A percentile compares a stretch with the other conserved stretches of the same genome.
Evolutionary conservation across 2,113 vertebrate genomes (phyloP).

Genomic region (Sigmodon hispidus): DNA sequence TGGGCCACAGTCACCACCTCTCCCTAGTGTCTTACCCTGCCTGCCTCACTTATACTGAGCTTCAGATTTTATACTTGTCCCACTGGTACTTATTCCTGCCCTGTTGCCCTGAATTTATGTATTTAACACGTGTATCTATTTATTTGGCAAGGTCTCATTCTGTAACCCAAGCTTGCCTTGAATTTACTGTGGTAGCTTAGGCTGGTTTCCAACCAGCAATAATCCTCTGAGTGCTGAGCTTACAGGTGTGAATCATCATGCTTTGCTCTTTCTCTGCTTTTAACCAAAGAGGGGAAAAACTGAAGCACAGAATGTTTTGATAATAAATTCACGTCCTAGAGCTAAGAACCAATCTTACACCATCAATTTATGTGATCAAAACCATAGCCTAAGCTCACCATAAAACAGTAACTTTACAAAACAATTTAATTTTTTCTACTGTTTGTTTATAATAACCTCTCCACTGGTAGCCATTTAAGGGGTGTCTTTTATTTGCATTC

Average conservation of each 20-base stretch:
- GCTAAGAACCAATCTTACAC: background rate
- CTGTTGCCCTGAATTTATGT: background rate
- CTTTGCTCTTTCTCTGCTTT: background rate
- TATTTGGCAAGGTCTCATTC: background rate
- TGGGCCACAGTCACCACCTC: background rate
- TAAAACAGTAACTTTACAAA: background rate
- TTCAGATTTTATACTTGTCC: background rate
- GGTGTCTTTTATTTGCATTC: background rate
- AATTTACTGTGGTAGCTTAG: background rate
- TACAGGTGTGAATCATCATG: background rate
- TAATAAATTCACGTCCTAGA: background rate
- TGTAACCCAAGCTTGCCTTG: background rate
- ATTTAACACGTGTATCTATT: background rate
- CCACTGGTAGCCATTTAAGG: background rate
- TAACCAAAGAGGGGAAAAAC: background rate
- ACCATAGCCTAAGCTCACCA: rapidly evolving
- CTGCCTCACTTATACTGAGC: background rate
- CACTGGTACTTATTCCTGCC: background rate
- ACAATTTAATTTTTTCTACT: background rate
- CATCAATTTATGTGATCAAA: background rate
- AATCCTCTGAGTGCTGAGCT: background rate
- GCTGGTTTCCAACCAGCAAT: background rate
- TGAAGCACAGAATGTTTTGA: background rate
- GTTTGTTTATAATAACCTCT: background rate
- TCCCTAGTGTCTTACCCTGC: background rate